phyloP scores from a whole-genome alignment of 2,113 vertebrate genomes.

The Panthera tigris region DNA sequence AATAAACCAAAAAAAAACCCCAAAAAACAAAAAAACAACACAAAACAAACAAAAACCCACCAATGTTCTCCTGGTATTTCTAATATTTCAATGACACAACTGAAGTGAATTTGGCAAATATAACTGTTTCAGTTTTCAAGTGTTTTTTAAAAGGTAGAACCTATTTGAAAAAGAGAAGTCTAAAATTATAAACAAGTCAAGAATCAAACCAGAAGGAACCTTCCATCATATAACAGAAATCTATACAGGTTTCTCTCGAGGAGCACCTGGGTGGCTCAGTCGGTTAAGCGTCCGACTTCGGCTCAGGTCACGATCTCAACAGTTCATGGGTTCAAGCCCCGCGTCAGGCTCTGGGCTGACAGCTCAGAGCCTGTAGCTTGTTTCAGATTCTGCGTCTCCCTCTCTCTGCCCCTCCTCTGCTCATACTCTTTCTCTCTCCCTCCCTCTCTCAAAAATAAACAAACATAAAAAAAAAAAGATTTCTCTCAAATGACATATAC shows the following conservation, averaged over 20 bases:
- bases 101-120: conserved; percentile 22
- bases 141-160: conserved; percentile 17
- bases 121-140: background rate
- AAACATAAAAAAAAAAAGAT: no score
- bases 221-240: background rate
- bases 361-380: no score
- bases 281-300: no score
- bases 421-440: no score
- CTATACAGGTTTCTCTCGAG: background rate
- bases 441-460: no score
- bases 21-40: background rate
- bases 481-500: background rate
- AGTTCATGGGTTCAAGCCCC: no score
- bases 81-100: conserved; percentile 9
- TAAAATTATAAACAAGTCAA: conserved; percentile 27
- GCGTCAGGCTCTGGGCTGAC: no score
- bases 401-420: no score
- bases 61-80: conserved; percentile 27
- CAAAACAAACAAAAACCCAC: background rate
- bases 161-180: conserved; percentile 9
- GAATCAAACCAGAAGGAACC: background rate
- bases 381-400: no score
- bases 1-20: conserved; percentile 13
- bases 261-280: no score
- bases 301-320: no score